Conservation (phyloP, 2,797 vertebrate species). For the Poliocrania exsul region DNA sequence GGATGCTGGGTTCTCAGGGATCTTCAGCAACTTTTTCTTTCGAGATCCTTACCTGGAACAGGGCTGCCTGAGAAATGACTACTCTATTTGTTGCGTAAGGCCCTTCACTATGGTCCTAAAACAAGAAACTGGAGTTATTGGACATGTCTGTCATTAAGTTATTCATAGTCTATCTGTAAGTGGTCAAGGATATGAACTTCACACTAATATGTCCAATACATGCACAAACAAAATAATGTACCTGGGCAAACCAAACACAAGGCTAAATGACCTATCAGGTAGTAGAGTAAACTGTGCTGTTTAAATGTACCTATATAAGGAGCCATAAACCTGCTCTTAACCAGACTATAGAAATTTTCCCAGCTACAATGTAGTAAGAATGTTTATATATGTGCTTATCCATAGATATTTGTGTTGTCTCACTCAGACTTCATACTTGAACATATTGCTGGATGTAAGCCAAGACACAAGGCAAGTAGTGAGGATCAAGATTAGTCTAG, state of each 20-base stretch:
- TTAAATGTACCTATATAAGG: rapidly evolving
- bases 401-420: neutral
- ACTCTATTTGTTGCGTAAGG: neutral
- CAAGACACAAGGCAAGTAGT: neutral
- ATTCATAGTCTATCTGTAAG: neutral
- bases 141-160: neutral
- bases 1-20: neutral
- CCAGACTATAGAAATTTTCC: neutral
- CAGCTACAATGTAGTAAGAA: neutral
- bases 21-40: neutral
- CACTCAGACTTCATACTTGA: neutral
- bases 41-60: neutral
- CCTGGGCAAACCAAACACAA: neutral
- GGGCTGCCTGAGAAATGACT: neutral
- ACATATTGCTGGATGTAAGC: neutral
- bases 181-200: neutral
- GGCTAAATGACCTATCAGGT: neutral
- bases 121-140: neutral
- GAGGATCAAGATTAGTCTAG: neutral
- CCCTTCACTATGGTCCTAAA: neutral
- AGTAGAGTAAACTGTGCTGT: neutral
- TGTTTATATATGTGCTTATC: neutral
- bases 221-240: neutral
- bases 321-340: neutral
- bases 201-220: neutral